Conservation (phyloP, 2,888 invertebrate species). For the Acanthoscelides obtectus region DNA sequence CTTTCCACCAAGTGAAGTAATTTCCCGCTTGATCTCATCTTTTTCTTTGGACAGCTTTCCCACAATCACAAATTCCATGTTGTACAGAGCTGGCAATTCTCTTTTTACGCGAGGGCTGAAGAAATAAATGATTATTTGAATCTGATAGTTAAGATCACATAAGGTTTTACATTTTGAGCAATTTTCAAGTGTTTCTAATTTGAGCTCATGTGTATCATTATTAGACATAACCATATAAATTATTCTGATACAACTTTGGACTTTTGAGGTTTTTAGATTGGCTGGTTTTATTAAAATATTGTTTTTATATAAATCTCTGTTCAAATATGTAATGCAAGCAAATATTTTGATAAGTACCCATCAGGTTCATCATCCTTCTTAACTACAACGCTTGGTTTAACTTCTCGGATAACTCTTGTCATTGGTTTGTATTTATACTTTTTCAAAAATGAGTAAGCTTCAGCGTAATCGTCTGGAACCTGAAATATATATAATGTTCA, state of each 20-base stretch:
- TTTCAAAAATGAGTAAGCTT: slow-evolving; percentile 54
- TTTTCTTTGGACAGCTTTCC: slow-evolving; percentile 54
- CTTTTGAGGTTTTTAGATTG: no score
- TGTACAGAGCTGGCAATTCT: slow-evolving; percentile 66
- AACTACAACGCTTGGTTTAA: slow-evolving; percentile 49
- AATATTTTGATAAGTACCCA: slow-evolving; percentile 19
- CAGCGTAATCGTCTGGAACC: slow-evolving; percentile 60
- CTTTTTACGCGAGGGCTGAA: slow-evolving; percentile 61
- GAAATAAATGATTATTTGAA: no score
- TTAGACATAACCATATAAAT: no score
- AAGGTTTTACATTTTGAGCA: no score
- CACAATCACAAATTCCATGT: slow-evolving; percentile 70
- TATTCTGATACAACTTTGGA: no score
- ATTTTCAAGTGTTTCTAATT: no score
- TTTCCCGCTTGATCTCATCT: slow-evolving; percentile 61
- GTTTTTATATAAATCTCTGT: no score
- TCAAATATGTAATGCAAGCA: no score
- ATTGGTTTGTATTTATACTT: slow-evolving; percentile 57
- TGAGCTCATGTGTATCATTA: no score
- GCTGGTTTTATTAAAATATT: no score
- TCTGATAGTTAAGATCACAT: no score
- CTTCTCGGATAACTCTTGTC: slow-evolving; percentile 55
- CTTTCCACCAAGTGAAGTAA: slow-evolving; percentile 73
- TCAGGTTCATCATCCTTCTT: slow-evolving; percentile 47
- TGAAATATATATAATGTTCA: no score